Percentiles rank a stretch among this genome's conserved stretches.
These are phyloP conservation scores for Kradibia gibbosae DNA, from an alignment of 1,140 invertebrate species.

Conservation along the genomic window DNA sequence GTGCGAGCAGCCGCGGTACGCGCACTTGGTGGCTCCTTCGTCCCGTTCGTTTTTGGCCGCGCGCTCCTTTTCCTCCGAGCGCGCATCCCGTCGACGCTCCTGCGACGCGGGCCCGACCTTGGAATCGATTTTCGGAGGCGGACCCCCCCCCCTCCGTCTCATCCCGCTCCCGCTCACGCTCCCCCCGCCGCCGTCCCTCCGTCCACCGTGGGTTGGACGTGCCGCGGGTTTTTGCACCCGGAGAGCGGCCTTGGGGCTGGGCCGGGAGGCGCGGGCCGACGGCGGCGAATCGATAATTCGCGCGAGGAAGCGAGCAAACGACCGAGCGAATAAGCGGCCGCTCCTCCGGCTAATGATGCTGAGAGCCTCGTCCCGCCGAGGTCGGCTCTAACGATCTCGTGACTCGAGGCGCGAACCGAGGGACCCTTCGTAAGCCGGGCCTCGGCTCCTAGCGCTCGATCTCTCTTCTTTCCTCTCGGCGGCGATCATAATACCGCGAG, in stretches of 20 bases:
- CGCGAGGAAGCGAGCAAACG: slow-evolving; percentile 15
- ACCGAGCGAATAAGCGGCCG: background rate
- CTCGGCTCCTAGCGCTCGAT: background rate
- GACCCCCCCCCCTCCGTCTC: no score
- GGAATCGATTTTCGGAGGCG: no score
- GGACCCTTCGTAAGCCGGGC: background rate
- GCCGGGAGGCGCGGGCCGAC: no score
- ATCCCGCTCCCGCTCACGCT: no score
- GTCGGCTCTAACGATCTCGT: slow-evolving; percentile 49
- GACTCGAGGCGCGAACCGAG: slow-evolving; percentile 48
- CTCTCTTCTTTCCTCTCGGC: background rate
- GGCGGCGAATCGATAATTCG: slow-evolving; percentile 36
- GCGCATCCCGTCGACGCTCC: no score
- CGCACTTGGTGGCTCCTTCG: background rate
- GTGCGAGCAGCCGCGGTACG: background rate
- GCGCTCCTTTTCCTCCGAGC: no score
- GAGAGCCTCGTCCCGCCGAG: slow-evolving; percentile 39
- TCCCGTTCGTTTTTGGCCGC: background rate
- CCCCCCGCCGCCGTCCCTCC: no score
- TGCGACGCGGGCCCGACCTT: no score
- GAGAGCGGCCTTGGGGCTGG: background rate
- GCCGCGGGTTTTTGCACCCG: background rate
- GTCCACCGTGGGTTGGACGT: background rate
- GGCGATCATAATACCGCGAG: slow-evolving; percentile 15
- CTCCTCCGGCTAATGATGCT: slow-evolving; percentile 37